Percentiles rank a stretch among this genome's conserved stretches.
phyloP scores from a whole-genome alignment of 2,113 vertebrate species.

The Egretta garzetta region DNA sequence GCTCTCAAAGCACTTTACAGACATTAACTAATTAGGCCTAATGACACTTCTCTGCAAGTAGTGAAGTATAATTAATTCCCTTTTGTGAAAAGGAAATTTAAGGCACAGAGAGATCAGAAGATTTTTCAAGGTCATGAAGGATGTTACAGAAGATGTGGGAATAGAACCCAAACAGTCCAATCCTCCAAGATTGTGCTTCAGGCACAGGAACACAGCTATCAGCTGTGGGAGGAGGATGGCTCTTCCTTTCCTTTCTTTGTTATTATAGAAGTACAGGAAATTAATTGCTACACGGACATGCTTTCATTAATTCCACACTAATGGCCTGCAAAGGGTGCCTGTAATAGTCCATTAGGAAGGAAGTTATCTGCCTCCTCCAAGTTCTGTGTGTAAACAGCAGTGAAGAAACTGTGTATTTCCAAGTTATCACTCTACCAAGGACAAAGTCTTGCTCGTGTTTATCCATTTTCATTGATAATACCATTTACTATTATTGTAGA shows the following conservation, averaged over 20 bases:
- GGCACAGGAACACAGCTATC: conserved; percentile 1
- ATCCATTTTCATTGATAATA: not conserved
- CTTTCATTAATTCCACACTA: conserved; percentile 44
- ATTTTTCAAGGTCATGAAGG: conserved; percentile 47
- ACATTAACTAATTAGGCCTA: conserved; percentile 58
- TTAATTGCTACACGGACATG: conserved; percentile 6
- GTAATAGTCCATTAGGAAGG: not conserved
- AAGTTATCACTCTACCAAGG: not conserved
- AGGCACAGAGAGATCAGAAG: not conserved
- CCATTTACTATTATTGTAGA: not conserved
- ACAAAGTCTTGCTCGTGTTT: not conserved
- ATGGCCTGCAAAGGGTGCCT: not conserved
- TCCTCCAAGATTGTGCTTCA: not conserved
- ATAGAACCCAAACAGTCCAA: not conserved
- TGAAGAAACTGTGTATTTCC: not conserved
- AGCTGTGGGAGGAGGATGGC: not conserved
- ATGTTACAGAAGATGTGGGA: not conserved
- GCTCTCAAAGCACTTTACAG: conserved; percentile 46
- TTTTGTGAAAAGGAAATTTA: conserved; percentile 34
- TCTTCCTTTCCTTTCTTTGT: conserved; percentile 44
- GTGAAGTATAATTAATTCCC: conserved; percentile 41
- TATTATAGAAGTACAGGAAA: conserved; percentile 40
- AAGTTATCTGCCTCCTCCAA: conserved; percentile 7
- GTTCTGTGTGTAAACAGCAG: not conserved
- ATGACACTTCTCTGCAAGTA: conserved; percentile 51